Evolutionary conservation across 2,797 vertebrate species (phyloP), one percentile per base, ranked within the genome.

Genomic region (Pipistrellus nathusii): DNA sequence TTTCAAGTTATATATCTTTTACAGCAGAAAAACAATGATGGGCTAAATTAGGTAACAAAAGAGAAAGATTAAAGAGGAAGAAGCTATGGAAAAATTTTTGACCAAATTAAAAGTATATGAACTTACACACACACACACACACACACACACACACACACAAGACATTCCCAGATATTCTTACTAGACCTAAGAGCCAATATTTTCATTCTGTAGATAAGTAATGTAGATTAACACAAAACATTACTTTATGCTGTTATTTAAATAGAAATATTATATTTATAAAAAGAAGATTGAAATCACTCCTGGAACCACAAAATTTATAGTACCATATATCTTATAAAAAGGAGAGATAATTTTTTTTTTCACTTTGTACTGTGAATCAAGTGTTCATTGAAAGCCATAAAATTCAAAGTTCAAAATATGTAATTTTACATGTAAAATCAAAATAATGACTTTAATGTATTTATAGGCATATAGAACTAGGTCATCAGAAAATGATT

Each of bases 381-480:
- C 12, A 0, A 3, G 6, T 3, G 4, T 90, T 73, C 46, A 85
- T 6, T 95, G 32, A 85, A 90, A 86, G 8, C n/a, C 84, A 86
- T 95, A 91, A 90, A 41, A 5, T 6, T 64, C 20, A 73, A 46
- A 44, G 12, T 41, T 80, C 6, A 81, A 82, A 93, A 17, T 71
- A 1, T 86, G 17, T 73, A 2, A 86, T 92, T 96, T 93, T 59
- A 41, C 12, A 73, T 62, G 2, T 59, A 76, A 88, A 88, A 69
- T 62, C 46, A 85, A 95, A 78, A 18, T 77, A 94, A 66, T 76
- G 13, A 18, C 6, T 84, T 59, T 59, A 76, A 75, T 13, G 0
- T 30, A 18, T 44, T 90, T 66, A 82, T 1, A 77, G 62, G 9
- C 3, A 87, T 77, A 48, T 17, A 86, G 2, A 87, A 88, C 55